phyloP scores from a whole-genome alignment of 1,140 invertebrate genomes.

The Drosophila equinoxialis region DNA sequence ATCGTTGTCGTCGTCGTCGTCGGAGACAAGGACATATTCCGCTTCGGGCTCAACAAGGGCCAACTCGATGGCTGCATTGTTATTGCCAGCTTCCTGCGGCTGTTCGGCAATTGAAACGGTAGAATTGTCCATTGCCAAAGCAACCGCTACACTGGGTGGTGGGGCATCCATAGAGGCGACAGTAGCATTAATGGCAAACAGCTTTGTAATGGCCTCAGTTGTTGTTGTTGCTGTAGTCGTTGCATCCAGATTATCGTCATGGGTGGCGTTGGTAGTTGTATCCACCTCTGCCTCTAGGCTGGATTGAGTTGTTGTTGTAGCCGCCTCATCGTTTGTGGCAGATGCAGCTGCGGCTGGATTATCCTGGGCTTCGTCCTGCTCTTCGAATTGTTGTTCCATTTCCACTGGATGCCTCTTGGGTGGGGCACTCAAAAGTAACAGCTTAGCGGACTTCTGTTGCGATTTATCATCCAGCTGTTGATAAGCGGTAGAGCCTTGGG shows the following conservation, averaged over 20 bases:
- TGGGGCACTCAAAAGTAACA: slow-evolving; percentile 70
- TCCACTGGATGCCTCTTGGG: slow-evolving; percentile 50
- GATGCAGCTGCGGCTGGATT: slow-evolving; percentile 24
- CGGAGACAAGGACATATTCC: slow-evolving; percentile 71
- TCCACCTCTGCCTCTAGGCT: slow-evolving; percentile 14
- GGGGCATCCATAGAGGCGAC: slow-evolving; percentile 37
- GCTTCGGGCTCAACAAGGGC: slow-evolving; percentile 70
- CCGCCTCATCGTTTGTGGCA: slow-evolving; percentile 34
- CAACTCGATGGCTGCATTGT: slow-evolving; percentile 67
- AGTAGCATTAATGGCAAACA: slow-evolving; percentile 72
- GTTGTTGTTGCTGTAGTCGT: slow-evolving; percentile 28
- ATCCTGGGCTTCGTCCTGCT: slow-evolving; percentile 60
- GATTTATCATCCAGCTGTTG: slow-evolving; percentile 16
- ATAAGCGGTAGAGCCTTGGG: slow-evolving; percentile 36
- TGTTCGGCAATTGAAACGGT: slow-evolving; percentile 65
- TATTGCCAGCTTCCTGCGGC: slow-evolving; percentile 52
- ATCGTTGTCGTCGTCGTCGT: slow-evolving; percentile 23
- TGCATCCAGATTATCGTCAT: slow-evolving; percentile 8
- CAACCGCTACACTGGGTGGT: slow-evolving; percentile 55
- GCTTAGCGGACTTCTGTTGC: slow-evolving; percentile 56
- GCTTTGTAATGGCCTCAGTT: slow-evolving; percentile 54
- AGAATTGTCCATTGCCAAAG: slow-evolving; percentile 57
- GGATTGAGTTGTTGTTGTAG: slow-evolving; percentile 24
- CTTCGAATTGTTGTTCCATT: slow-evolving; percentile 59
- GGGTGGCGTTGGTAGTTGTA: slow-evolving; percentile 24